A percentile compares a stretch with the other conserved stretches of the same genome.
These are phyloP conservation scores for Discoglossus pictus DNA, from an alignment of 2,797 vertebrate species.

Conservation along the genomic window DNA sequence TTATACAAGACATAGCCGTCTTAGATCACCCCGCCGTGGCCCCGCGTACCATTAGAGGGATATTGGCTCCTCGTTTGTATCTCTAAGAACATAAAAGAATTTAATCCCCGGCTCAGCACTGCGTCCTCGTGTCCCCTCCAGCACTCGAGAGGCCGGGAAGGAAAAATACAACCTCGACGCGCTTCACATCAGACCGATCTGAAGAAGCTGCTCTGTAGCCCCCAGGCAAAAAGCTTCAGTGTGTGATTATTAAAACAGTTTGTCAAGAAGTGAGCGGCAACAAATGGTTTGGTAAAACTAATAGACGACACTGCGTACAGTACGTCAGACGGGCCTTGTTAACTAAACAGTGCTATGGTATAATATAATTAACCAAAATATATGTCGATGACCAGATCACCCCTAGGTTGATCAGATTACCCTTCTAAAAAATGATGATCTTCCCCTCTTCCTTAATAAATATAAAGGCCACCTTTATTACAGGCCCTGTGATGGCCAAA, in stretches of 20 bases:
- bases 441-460: too few species aligned
- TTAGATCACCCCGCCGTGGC: too few species aligned
- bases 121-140: slow-evolving; percentile 8
- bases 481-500: too few species aligned
- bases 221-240: slow-evolving; percentile 29
- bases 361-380: too few species aligned
- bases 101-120: not conserved
- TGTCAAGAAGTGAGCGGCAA: slow-evolving; percentile 36
- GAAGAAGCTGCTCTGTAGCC: slow-evolving; percentile 10
- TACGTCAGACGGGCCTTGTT: too few species aligned
- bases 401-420: too few species aligned
- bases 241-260: slow-evolving; percentile 38
- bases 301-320: slow-evolving; percentile 16
- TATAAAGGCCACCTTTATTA: too few species aligned
- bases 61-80: slow-evolving; percentile 14
- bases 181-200: slow-evolving; percentile 22
- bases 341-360: too few species aligned
- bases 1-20: too few species aligned
- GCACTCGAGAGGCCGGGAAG: slow-evolving; percentile 14
- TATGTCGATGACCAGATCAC: too few species aligned
- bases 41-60: not conserved
- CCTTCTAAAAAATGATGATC: too few species aligned
- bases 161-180: slow-evolving; percentile 11
- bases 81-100: slow-evolving; percentile 20
- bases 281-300: slow-evolving; percentile 34